Evolutionary conservation across 2,797 vertebrate genomes (phyloP), one percentile per base, ranked within the genome.

Genomic region (Cryptoblepharus egeriae): DNA sequence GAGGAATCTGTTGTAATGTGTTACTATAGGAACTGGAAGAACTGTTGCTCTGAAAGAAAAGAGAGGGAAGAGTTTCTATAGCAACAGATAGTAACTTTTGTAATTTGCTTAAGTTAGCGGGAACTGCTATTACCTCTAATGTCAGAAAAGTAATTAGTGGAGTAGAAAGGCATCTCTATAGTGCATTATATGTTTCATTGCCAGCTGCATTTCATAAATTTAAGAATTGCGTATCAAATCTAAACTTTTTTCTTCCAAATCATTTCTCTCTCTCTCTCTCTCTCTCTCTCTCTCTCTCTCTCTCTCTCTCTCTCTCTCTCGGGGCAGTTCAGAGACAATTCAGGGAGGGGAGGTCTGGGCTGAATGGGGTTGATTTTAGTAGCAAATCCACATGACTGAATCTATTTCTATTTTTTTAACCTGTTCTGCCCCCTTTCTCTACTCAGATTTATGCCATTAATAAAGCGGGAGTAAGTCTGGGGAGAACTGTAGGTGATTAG

Each of bases 1-100:
- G 74, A 42, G 6, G 49, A 67, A 63, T 79, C 81, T 90, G 75
- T 85, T 69, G 39, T 63, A 35, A 70, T 37, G 49, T 75, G 90
- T 95, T 93, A n/a, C 92, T 39, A 2, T 75, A 83, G 90, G 85
- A 91, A 92, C 88, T 0, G 5, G 77, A 80, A 85, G 81, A 81
- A 82, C 88, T 72, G 35, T 85, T 32, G 1, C 72, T 55, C 0
- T 42, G 20, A 55, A 26, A 52, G 28, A 83, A 82, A 61, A 22
- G 32, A 60, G 30, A 28, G 42, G 57, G 76, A 65, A 77, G 52
- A 63, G 89, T 92, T 90, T 69, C 93, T 84, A 77, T 67, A 68
- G 90, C 85, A 94, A 94, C 75, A 0, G 57, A 85, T 57, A 78
- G 55, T 86, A 13, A 2, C 58, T 83, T 85, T 85, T 79, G 79